phyloP scores from a whole-genome alignment of 2,797 vertebrate genomes.

The Peromyscus melanophrys region DNA sequence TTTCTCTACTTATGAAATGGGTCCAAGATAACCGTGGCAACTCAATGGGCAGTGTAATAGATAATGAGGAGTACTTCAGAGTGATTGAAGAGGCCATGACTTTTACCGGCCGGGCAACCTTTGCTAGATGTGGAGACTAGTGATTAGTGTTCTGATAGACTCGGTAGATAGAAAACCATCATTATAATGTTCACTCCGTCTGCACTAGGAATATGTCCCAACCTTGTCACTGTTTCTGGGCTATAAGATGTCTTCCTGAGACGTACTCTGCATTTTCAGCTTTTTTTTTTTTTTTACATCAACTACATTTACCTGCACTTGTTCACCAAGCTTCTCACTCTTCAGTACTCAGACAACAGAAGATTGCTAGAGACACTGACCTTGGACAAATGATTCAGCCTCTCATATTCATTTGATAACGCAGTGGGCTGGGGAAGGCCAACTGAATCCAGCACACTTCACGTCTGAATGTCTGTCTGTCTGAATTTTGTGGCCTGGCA shows the following conservation, averaged over 20 bases:
- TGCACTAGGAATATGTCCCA: not conserved
- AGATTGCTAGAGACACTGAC: not conserved
- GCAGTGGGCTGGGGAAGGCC: not conserved
- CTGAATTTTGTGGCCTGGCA: not conserved
- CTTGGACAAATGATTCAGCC: not conserved
- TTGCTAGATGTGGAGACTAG: not conserved
- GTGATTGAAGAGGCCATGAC: not conserved
- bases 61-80: not conserved
- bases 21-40: not conserved
- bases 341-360: not conserved
- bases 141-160: not conserved
- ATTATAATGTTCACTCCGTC: not conserved
- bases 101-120: not conserved
- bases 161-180: not conserved
- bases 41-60: not conserved
- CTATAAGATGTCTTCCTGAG: not conserved
- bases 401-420: not conserved
- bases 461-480: not conserved
- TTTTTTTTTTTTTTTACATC: not conserved
- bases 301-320: accelerated
- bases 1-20: not conserved
- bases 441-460: not conserved
- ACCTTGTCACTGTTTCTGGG: not conserved
- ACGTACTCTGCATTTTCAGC: not conserved
- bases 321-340: not conserved